Evolutionary conservation across 2,888 invertebrate genomes (phyloP).

Genomic region (Theodoxus fluviatilis): DNA sequence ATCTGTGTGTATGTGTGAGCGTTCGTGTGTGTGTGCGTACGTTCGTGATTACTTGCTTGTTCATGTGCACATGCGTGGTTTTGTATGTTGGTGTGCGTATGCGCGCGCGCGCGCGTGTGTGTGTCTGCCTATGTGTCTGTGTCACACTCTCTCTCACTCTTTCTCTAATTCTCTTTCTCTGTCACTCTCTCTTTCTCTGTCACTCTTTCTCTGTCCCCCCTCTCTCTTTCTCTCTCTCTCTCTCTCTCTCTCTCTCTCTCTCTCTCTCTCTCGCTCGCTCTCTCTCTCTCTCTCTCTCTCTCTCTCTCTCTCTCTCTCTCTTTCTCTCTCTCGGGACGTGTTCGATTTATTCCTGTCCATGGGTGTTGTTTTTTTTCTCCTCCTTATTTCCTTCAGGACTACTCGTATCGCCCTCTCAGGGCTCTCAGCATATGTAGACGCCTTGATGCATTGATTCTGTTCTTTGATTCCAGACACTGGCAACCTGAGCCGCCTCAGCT

Average conservation of each 20-base stretch:
- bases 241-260: not conserved
- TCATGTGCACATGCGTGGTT: no score
- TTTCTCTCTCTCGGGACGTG: no score
- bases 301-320: not conserved
- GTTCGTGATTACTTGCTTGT: no score
- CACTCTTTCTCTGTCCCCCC: constrained; percentile 17
- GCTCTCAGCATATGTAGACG: not conserved
- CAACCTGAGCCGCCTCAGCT: no score
- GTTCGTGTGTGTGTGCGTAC: no score
- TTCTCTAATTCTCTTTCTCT: constrained; percentile 10
- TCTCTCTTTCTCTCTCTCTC: constrained; percentile 18
- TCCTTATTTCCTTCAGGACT: not conserved
- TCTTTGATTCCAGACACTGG: no score
- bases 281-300: not conserved
- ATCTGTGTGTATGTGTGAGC: no score
- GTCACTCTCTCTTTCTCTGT: constrained; percentile 12
- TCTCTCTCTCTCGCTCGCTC: not conserved
- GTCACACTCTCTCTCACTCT: constrained; percentile 21
- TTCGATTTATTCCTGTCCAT: no score
- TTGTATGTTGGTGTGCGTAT: no score
- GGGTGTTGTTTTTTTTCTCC: not conserved
- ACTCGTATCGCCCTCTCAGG: not conserved
- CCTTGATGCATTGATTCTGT: no score
- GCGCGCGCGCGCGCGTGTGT: no score
- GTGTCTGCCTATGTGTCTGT: no score